These are phyloP conservation scores for Poliocrania exsul DNA, from an alignment of 2,797 vertebrate genomes.

Conservation along the genomic window DNA sequence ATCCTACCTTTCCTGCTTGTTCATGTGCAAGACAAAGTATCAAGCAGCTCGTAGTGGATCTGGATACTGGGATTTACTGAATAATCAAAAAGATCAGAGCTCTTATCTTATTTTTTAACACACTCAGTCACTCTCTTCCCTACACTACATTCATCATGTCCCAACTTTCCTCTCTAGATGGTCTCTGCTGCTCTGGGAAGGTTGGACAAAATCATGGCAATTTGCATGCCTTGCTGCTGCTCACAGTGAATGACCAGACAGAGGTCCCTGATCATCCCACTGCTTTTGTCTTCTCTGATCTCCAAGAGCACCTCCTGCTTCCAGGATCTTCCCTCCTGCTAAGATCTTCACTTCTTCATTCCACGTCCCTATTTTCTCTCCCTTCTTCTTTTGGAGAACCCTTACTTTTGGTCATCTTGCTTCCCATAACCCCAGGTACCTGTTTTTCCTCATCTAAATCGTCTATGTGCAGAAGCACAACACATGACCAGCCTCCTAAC, in stretches of 20 bases:
- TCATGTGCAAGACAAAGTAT: not conserved
- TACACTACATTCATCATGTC: not conserved
- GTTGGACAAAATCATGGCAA: not conserved
- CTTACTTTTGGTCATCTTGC: not conserved
- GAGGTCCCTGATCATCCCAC: not conserved
- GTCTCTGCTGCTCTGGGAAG: not conserved
- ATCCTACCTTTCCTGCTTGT: not conserved
- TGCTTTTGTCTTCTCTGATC: not conserved
- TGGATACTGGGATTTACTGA: not conserved
- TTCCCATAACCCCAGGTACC: not conserved
- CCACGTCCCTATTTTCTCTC: not conserved
- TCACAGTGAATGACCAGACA: not conserved
- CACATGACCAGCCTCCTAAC: not conserved
- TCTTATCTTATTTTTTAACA: not conserved
- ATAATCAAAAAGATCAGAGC: not conserved
- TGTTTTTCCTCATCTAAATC: not conserved
- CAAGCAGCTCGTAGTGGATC: fast-evolving
- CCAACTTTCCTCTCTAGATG: not conserved
- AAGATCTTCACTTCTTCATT: not conserved
- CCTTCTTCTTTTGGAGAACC: not conserved
- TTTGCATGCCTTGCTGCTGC: not conserved
- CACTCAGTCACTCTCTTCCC: not conserved
- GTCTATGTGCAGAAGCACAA: not conserved
- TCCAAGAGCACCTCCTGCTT: not conserved
- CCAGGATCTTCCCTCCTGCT: not conserved